Percentiles rank a stretch among this genome's conserved stretches.
These are phyloP conservation scores for Schizaphis graminum DNA, from an alignment of 2,888 invertebrate species.

Conservation along the genomic window DNA sequence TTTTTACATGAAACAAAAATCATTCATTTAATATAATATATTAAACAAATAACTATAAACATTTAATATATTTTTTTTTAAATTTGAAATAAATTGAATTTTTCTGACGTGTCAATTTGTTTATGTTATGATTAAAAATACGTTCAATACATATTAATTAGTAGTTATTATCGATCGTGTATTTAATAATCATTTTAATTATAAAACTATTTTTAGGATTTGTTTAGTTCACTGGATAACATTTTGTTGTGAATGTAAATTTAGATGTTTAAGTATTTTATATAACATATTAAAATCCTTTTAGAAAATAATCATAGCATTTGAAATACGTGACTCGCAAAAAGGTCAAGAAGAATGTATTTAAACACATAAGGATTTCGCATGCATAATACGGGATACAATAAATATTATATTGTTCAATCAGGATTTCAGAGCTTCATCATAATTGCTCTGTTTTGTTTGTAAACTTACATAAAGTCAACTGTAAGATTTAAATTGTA, in stretches of 20 bases:
- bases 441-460: conserved; percentile 38
- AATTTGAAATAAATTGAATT: background rate
- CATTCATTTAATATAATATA: background rate
- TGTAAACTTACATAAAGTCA: background rate
- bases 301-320: background rate
- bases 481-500: conserved; percentile 27
- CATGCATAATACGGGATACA: background rate
- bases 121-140: background rate
- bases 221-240: background rate
- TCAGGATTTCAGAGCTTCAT: background rate
- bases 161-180: background rate
- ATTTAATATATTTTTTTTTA: background rate
- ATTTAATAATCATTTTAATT: background rate
- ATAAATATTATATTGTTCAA: background rate
- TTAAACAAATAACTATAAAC: background rate
- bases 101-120: background rate
- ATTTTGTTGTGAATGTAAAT: background rate
- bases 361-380: background rate
- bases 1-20: conserved; percentile 16
- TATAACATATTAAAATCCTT: background rate
- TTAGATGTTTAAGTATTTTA: background rate
- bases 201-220: background rate
- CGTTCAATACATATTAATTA: background rate
- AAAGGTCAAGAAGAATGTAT: background rate
- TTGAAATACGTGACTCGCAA: background rate